Evolutionary conservation across 2,113 vertebrate species (phyloP).

Genomic region (Beaufortia kweichowensis): DNA sequence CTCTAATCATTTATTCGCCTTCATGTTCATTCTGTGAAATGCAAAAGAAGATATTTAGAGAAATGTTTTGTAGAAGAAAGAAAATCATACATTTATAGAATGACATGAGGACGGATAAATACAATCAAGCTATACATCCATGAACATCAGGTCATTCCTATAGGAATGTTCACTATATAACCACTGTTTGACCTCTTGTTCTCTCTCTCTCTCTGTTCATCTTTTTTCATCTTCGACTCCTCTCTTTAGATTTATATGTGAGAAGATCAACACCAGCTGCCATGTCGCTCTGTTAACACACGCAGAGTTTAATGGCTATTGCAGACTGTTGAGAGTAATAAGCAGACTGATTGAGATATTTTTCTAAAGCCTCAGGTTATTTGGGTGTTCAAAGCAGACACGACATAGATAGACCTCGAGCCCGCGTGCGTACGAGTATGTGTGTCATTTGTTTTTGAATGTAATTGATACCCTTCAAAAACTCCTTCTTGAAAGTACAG

Average conservation of each 20-base stretch:
- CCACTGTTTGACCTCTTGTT: not conserved
- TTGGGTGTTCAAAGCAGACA: constrained; percentile 45
- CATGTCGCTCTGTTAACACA: constrained; percentile 8
- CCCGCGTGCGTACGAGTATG: constrained; percentile 29
- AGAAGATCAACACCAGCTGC: constrained; percentile 40
- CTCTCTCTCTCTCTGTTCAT: not conserved
- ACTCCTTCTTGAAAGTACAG: constrained; percentile 18
- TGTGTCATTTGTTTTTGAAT: constrained; percentile 50
- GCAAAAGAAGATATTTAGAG: too few species aligned
- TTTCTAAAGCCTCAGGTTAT: constrained; percentile 39
- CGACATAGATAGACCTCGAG: constrained; percentile 28
- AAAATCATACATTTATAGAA: too few species aligned
- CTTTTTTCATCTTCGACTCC: not conserved
- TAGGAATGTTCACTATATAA: too few species aligned
- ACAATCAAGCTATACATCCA: too few species aligned
- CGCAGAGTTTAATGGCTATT: constrained; percentile 43
- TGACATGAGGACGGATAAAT: not conserved
- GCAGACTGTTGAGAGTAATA: constrained; percentile 48
- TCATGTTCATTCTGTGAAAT: too few species aligned
- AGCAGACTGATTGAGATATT: constrained; percentile 51
- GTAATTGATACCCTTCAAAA: constrained; percentile 46
- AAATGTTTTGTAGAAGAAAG: too few species aligned
- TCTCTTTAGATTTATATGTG: constrained; percentile 22
- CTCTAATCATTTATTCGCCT: too few species aligned
- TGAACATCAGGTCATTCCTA: too few species aligned